phyloP scores from a whole-genome alignment of 2,888 invertebrate genomes.

The Clistopyga incitator region DNA sequence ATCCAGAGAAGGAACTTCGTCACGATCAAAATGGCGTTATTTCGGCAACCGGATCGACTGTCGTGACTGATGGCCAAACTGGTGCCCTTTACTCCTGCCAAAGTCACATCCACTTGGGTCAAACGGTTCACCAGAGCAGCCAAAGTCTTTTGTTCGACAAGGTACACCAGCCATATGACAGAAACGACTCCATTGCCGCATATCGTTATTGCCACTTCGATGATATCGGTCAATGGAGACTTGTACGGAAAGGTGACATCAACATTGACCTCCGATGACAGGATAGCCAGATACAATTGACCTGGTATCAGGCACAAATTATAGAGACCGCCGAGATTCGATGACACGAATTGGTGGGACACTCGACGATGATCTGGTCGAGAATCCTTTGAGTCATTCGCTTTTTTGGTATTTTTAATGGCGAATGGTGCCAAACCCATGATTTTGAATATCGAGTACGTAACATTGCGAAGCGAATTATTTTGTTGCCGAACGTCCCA shows the following conservation, averaged over 20 bases:
- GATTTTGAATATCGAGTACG: conserved; percentile 2
- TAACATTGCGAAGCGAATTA: not conserved
- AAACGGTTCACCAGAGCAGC: conserved; percentile 39
- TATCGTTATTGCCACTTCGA: conserved; percentile 55
- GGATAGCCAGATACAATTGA: conserved; percentile 24
- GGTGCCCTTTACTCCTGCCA: not conserved
- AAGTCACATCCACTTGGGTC: not conserved
- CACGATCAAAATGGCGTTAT: not conserved
- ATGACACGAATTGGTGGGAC: conserved; percentile 30
- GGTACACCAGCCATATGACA: conserved; percentile 53
- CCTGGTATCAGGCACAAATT: conserved; percentile 55
- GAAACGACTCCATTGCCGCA: conserved; percentile 41
- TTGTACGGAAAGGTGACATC: conserved; percentile 17
- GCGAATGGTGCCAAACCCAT: conserved; percentile 48
- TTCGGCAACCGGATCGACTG: not conserved
- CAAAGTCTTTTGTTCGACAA: conserved; percentile 46
- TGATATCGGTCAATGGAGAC: conserved; percentile 8
- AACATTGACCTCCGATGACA: conserved; percentile 5
- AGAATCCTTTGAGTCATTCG: not conserved
- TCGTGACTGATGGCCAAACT: not conserved
- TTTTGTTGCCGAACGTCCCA: not conserved
- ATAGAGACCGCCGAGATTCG: conserved; percentile 55
- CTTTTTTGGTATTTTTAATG: not conserved
- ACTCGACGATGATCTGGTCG: not conserved
- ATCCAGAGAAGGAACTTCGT: conserved; percentile 26